Base-by-base conservation (phyloP, 1,140 invertebrate genomes). In the Sipha flava region DNA sequence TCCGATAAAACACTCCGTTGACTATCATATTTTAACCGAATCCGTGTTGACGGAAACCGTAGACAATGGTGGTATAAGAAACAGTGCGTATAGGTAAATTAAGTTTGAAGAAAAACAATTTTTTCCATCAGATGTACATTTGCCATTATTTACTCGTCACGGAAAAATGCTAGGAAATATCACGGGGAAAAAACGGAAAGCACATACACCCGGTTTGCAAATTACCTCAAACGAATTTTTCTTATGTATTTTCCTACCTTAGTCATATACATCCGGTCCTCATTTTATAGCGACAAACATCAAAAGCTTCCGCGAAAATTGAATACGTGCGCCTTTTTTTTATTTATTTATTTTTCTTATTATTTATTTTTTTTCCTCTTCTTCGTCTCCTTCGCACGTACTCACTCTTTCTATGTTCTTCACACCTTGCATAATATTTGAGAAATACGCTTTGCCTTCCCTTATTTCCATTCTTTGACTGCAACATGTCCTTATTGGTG, bases 251-350 rank as follows among this genome's bases (percentile, higher is more conserved):
- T 23, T 40, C 31, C 59, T 37, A 10, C n/a, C 18, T 40, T 40
- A 37, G n/a, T 34, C 34, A 40, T 34, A 40, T 66, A 40, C 34
- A 40, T 66, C 62, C 34, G 47, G 70, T 34, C 18, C 47, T 52
- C 70, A 52, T 73, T 73, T 54, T 54, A 73, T 37, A 47, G 70
- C 70, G 70, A 52, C 70, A 73, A 52, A 73, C 70, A 73, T 73
- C 70, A 73, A 73, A 73, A 73, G 70, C 70, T 73, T 52, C 47
- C 16, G 29, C 31, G 70, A 73, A 73, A 73, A 73, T 73, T 73
- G 70, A 73, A 73, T 73, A 73, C 70, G 70, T 73, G 70, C 70
- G 31, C 45, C 29, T 34, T 73, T 54, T 73, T 66, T 73, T 73
- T 70, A 34, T 73, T 72, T 47, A 26, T 70, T 29, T 49, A 29